phyloP scores from a whole-genome alignment of 2,888 invertebrate genomes.

The Punctoribates punctum region DNA sequence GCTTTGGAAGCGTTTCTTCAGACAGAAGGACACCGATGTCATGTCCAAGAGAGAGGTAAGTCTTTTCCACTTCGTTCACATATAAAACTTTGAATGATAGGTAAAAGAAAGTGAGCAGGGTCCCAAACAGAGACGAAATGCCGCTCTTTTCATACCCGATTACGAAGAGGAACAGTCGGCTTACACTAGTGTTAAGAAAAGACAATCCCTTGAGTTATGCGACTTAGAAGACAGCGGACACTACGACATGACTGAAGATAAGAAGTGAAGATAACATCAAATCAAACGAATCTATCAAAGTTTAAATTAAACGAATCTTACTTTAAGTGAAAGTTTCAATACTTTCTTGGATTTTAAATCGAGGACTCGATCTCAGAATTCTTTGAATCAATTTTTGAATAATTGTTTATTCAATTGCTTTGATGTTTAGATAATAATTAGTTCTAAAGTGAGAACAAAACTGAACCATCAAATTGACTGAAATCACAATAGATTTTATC shows the following conservation, averaged over 20 bases:
- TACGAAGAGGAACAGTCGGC: slow-evolving; percentile 14
- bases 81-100: not conserved
- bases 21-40: not conserved
- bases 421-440: no score
- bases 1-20: slow-evolving; percentile 17
- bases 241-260: not conserved
- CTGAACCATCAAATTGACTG: no score
- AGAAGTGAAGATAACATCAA: not conserved
- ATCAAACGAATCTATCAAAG: not conserved
- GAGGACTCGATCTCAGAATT: no score
- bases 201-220: slow-evolving; percentile 6
- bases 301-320: not conserved
- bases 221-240: slow-evolving; percentile 32
- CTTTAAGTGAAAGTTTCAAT: no score
- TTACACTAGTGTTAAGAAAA: not conserved
- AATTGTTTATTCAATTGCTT: no score
- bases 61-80: no score
- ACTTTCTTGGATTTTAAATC: no score
- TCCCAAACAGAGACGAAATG: not conserved
- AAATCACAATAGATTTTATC: no score
- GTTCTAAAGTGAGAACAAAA: no score
- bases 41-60: slow-evolving; percentile 14
- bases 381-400: no score
- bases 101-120: not conserved
- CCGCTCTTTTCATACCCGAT: slow-evolving; percentile 4